Evolutionary conservation across 1,140 invertebrate genomes (phyloP).

Genomic region (Mylabris phalerata): DNA sequence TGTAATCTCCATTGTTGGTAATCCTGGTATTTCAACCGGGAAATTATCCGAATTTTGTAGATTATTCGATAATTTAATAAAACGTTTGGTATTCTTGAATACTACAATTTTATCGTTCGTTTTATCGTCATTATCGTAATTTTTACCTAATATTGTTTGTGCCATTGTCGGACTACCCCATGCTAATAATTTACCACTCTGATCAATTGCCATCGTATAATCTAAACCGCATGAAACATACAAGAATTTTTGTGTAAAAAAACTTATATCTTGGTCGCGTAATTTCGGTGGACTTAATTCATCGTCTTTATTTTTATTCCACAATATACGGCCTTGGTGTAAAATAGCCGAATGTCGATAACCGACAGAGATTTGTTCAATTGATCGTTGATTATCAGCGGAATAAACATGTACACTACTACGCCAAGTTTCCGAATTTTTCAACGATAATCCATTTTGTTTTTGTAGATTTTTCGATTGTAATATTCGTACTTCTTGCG

Average conservation of each 20-base stretch:
- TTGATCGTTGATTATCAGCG: conserved; percentile 25
- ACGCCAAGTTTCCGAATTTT: conserved; percentile 35
- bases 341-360: conserved; percentile 34
- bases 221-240: conserved; percentile 61
- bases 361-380: conserved; percentile 37
- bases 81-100: conserved; percentile 33
- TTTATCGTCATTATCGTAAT: background rate
- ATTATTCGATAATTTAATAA: conserved; percentile 43
- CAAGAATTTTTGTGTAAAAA: conserved; percentile 34
- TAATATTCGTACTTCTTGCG: conserved; percentile 59
- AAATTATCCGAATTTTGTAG: conserved; percentile 43
- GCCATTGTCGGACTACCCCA: conserved; percentile 59
- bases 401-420: conserved; percentile 32
- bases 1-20: conserved; percentile 38
- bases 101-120: background rate
- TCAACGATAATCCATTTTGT: conserved; percentile 26
- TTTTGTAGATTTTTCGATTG: conserved; percentile 34
- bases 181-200: conserved; percentile 49
- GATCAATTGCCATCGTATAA: conserved; percentile 61
- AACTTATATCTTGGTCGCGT: conserved; percentile 30
- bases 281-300: conserved; percentile 35
- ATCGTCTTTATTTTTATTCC: conserved; percentile 37
- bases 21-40: conserved; percentile 38
- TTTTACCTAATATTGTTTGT: conserved; percentile 42
- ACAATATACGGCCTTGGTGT: conserved; percentile 35